Conservation (phyloP, 2,888 invertebrate genomes). For the Adelognathus sp. region DNA sequence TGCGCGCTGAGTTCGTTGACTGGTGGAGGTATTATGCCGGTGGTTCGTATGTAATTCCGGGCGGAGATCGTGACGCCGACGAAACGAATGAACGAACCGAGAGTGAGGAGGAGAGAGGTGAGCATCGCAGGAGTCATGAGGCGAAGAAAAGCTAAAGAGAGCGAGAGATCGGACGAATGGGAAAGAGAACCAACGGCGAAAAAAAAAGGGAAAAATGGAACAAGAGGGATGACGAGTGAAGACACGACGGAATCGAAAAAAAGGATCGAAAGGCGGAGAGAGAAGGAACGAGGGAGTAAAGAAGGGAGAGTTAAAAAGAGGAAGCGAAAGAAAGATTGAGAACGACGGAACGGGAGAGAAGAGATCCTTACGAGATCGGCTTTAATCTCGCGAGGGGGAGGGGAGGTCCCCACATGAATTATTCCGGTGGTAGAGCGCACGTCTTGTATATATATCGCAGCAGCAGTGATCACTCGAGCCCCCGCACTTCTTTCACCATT, state of each 20-base stretch:
- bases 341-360: slow-evolving; percentile 17
- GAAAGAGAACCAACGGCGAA: slow-evolving; percentile 44
- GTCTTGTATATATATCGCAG: not conserved
- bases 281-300: slow-evolving; percentile 43
- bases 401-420: slow-evolving; percentile 48
- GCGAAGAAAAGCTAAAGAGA: slow-evolving; percentile 9
- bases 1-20: slow-evolving; percentile 75
- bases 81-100: slow-evolving; percentile 41
- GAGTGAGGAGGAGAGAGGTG: too few relatives aligned
- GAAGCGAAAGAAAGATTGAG: slow-evolving; percentile 5
- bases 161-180: slow-evolving; percentile 13
- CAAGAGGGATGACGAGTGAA: slow-evolving; percentile 46
- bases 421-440: slow-evolving; percentile 38
- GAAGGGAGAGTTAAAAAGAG: slow-evolving; percentile 41
- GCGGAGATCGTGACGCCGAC: slow-evolving; percentile 63
- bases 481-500: slow-evolving; percentile 31
- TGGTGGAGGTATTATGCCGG: slow-evolving; percentile 61
- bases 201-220: not conserved
- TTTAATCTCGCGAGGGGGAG: slow-evolving; percentile 49
- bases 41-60: slow-evolving; percentile 68
- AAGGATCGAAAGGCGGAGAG: slow-evolving; percentile 21
- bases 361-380: slow-evolving; percentile 40
- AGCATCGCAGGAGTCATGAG: not conserved
- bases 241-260: slow-evolving; percentile 17
- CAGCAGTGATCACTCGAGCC: slow-evolving; percentile 36